phyloP scores from a whole-genome alignment of 2,888 invertebrate genomes.

The Acrobasis repandana region DNA sequence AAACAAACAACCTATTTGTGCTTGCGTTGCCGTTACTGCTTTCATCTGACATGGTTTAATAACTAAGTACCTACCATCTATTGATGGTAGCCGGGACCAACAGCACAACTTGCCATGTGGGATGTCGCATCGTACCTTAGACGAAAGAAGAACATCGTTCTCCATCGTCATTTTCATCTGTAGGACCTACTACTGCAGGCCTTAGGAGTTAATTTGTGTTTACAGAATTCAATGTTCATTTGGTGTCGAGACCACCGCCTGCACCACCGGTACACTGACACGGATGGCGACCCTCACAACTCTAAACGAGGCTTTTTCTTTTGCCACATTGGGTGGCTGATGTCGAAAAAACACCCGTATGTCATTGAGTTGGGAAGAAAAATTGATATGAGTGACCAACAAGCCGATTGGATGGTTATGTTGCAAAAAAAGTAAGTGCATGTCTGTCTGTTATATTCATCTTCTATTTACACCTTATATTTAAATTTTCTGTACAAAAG shows the following conservation, averaged over 20 bases:
- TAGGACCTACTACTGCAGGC: too few relatives aligned
- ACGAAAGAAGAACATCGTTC: too few relatives aligned
- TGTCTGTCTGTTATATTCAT: background rate
- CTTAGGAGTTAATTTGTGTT: constrained; percentile 21
- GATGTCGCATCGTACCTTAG: too few relatives aligned
- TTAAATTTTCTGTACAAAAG: too few relatives aligned
- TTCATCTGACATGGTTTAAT: background rate
- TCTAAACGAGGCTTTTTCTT: constrained; percentile 93
- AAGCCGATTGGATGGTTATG: constrained; percentile 87
- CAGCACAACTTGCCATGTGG: background rate
- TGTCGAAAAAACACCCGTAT: constrained; percentile 90
- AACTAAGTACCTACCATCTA: too few relatives aligned
- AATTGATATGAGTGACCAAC: constrained; percentile 90
- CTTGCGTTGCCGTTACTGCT: too few relatives aligned
- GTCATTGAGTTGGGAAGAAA: constrained; percentile 85
- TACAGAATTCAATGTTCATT: constrained; percentile 87
- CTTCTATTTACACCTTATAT: too few relatives aligned
- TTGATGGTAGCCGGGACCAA: background rate
- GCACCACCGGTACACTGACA: constrained; percentile 89
- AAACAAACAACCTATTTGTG: too few relatives aligned
- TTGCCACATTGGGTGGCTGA: constrained; percentile 93
- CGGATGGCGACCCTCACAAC: constrained; percentile 91
- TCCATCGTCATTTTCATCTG: too few relatives aligned
- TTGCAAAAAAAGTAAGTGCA: constrained; percentile 87
- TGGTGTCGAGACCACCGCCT: constrained; percentile 92